Percentiles rank a stretch among this genome's conserved stretches.
These are phyloP conservation scores for Macrotrachela quadricornifera DNA, from an alignment of 1,140 invertebrate genomes.

Conservation along the genomic window DNA sequence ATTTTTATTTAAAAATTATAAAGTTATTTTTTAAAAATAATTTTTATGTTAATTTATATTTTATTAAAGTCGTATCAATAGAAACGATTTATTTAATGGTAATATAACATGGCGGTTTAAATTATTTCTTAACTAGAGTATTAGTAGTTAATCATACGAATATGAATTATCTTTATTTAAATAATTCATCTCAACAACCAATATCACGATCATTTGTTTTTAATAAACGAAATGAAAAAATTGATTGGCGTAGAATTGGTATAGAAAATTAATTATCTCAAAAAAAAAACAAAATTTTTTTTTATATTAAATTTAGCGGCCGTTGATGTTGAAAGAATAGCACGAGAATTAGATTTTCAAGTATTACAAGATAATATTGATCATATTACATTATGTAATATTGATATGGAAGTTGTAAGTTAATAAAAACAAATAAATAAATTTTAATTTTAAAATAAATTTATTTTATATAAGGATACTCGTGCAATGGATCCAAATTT, in stretches of 20 bases:
- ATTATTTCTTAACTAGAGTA: too few species aligned
- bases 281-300: neutral
- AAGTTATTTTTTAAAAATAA: too few species aligned
- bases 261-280: neutral
- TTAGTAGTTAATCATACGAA: too few species aligned
- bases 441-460: neutral
- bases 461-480: slow-evolving; percentile 25
- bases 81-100: too few species aligned
- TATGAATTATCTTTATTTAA: too few species aligned
- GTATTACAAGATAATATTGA: slow-evolving; percentile 29
- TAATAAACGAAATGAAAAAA: slow-evolving; percentile 14
- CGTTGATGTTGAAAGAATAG: slow-evolving; percentile 25
- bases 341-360: slow-evolving; percentile 25
- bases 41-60: too few species aligned
- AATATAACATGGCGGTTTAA: too few species aligned
- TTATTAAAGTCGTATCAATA: too few species aligned
- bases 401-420: slow-evolving; percentile 28
- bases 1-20: too few species aligned
- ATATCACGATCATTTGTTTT: too few species aligned
- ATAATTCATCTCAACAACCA: too few species aligned
- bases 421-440: neutral
- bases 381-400: slow-evolving; percentile 31
- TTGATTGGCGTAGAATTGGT: slow-evolving; percentile 27
- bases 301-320: slow-evolving; percentile 14
- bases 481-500: slow-evolving; percentile 28